Evolutionary conservation across 2,797 vertebrate species (phyloP).

Genomic region (Pristis pectinata): DNA sequence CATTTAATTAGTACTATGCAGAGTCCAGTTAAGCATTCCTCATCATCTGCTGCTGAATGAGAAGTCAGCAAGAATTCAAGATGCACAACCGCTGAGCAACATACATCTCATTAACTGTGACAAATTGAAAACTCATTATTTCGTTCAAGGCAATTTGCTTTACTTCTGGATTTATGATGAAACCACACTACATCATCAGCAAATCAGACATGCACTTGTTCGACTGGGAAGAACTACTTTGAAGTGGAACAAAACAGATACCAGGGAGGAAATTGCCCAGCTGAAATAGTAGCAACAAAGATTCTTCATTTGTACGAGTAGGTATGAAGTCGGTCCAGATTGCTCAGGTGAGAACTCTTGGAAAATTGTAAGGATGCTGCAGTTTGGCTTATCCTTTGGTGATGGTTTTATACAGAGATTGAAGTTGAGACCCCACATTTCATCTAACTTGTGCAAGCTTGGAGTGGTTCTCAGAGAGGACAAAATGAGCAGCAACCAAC

Average conservation of each 20-base stretch:
- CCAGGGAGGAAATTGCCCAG: not conserved
- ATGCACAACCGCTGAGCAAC: not conserved
- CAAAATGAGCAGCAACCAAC: too few relatives aligned
- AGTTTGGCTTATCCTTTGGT: not conserved
- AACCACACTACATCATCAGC: not conserved
- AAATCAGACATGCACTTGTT: not conserved
- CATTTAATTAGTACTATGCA: not conserved
- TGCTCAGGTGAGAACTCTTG: not conserved
- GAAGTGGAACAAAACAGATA: not conserved
- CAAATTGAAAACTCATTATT: slow-evolving; percentile 18
- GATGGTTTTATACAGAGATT: not conserved
- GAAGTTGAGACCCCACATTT: not conserved
- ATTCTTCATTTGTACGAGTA: not conserved
- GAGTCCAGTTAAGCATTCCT: not conserved
- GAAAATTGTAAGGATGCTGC: not conserved
- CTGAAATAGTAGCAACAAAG: not conserved
- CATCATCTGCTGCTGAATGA: not conserved
- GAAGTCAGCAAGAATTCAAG: not conserved
- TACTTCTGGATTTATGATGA: not conserved
- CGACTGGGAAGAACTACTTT: not conserved
- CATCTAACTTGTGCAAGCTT: not conserved
- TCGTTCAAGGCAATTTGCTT: not conserved
- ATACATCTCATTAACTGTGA: not conserved
- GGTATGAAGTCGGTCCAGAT: not conserved
- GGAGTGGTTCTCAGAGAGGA: too few relatives aligned